phyloP scores from a whole-genome alignment of 2,888 invertebrate genomes.

The Craniophora ligustri region DNA sequence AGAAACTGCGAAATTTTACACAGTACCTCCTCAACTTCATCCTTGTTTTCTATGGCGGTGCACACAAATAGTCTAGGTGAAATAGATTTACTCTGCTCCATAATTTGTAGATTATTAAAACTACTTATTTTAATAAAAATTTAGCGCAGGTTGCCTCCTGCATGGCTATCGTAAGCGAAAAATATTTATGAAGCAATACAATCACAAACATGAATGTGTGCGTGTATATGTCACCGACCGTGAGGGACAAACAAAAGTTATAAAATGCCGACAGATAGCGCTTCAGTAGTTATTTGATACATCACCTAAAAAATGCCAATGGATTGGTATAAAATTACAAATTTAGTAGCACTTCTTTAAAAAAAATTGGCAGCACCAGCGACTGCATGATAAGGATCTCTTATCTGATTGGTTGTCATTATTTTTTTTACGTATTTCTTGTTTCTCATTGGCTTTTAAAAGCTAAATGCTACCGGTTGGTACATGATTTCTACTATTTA shows the following conservation, averaged over 20 bases:
- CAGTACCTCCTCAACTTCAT: conserved; percentile 96
- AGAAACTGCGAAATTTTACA: conserved; percentile 82
- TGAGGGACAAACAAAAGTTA: conserved; percentile 56
- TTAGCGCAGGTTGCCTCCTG: conserved; percentile 88
- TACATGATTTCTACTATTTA: conserved; percentile 12
- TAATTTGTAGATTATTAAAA: conserved; percentile 83
- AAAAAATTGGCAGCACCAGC: conserved; percentile 17
- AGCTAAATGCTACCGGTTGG: conserved; percentile 8
- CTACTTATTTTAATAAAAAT: conserved; percentile 89
- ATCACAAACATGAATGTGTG: conserved; percentile 81
- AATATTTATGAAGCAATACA: conserved; percentile 87
- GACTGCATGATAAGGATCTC: background rate
- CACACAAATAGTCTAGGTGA: conserved; percentile 94
- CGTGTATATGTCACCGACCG: conserved; percentile 67
- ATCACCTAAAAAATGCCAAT: conserved; percentile 18
- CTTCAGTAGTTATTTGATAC: conserved; percentile 38
- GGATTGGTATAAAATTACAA: conserved; percentile 31
- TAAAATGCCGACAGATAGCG: conserved; percentile 64
- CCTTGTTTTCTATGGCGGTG: conserved; percentile 95
- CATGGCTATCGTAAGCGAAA: conserved; percentile 90
- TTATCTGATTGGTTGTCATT: conserved; percentile 20
- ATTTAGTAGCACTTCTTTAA: background rate
- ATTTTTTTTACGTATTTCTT: background rate
- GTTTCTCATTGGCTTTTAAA: conserved; percentile 12
- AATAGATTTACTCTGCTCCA: conserved; percentile 89